A percentile compares a stretch with the other conserved stretches of the same genome.
Conservation (phyloP, 2,888 invertebrate species). For the Notodonta ziczac region DNA sequence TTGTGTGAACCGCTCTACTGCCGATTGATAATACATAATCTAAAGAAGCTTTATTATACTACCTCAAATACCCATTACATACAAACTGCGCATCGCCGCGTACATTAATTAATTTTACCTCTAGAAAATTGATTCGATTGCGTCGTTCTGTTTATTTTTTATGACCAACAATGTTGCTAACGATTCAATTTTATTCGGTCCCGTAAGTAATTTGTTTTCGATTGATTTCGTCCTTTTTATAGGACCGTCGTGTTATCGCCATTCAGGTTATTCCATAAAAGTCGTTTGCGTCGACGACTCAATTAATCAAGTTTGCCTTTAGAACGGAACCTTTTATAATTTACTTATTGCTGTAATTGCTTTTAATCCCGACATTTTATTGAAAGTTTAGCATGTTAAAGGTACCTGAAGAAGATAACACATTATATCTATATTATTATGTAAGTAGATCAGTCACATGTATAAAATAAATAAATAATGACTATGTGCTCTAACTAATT, state of each 20-base stretch:
- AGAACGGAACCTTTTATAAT: constrained; percentile 45
- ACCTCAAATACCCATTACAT: constrained; percentile 34
- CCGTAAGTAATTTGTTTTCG: constrained; percentile 66
- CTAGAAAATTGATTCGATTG: constrained; percentile 64
- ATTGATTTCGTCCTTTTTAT: constrained; percentile 53
- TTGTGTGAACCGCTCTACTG: too few species aligned
- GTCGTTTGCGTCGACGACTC: constrained; percentile 31
- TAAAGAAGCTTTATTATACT: constrained; percentile 28
- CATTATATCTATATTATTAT: too few species aligned
- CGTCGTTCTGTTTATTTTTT: constrained; percentile 45
- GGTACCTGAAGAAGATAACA: too few species aligned
- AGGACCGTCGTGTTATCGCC: constrained; percentile 18
- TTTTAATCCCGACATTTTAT: constrained; percentile 39
- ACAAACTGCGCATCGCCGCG: constrained; percentile 23
- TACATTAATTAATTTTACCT: constrained; percentile 55
- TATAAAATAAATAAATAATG: too few species aligned
- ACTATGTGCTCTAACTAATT: background rate
- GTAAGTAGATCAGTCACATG: too few species aligned
- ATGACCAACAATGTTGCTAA: constrained; percentile 60
- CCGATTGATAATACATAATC: too few species aligned
- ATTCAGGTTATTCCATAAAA: constrained; percentile 33
- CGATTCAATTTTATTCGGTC: constrained; percentile 54
- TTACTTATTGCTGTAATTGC: constrained; percentile 51
- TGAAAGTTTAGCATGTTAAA: constrained; percentile 29
- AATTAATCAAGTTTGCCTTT: constrained; percentile 49